These are phyloP conservation scores for Pollenia labialis DNA, from an alignment of 2,888 invertebrate species.

Conservation along the genomic window DNA sequence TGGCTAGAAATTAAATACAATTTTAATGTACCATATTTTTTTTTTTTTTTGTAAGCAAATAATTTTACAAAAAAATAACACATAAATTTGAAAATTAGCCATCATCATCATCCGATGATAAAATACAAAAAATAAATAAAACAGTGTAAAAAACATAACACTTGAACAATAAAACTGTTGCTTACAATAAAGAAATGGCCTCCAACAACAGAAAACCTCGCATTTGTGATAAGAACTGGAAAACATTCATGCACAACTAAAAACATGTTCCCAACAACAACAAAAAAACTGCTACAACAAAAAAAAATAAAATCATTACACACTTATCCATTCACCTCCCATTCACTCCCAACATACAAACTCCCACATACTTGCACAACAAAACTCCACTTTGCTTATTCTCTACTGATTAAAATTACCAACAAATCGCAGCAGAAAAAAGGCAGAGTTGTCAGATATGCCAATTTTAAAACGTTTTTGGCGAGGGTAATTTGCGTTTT, in stretches of 20 bases:
- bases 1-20: too few species aligned
- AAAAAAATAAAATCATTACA: constrained; percentile 21
- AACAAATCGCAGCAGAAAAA: neutral
- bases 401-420: constrained; percentile 13
- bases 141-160: neutral
- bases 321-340: constrained; percentile 12
- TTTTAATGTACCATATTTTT: neutral
- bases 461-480: too few species aligned
- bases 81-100: constrained; percentile 46
- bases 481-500: too few species aligned
- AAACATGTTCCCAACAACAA: neutral
- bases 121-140: constrained; percentile 13
- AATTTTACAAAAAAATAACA: constrained; percentile 34
- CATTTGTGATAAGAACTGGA: constrained; percentile 56
- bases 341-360: neutral
- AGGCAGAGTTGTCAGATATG: neutral
- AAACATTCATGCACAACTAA: constrained; percentile 17
- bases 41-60: neutral
- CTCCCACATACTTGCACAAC: neutral
- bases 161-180: constrained; percentile 64
- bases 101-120: constrained; percentile 33
- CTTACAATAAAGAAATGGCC: constrained; percentile 57
- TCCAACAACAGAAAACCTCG: constrained; percentile 68
- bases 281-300: constrained; percentile 15
- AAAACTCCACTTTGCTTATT: neutral